These are phyloP conservation scores for Carassius carassius DNA, from an alignment of 2,113 vertebrate species.

Conservation along the genomic window DNA sequence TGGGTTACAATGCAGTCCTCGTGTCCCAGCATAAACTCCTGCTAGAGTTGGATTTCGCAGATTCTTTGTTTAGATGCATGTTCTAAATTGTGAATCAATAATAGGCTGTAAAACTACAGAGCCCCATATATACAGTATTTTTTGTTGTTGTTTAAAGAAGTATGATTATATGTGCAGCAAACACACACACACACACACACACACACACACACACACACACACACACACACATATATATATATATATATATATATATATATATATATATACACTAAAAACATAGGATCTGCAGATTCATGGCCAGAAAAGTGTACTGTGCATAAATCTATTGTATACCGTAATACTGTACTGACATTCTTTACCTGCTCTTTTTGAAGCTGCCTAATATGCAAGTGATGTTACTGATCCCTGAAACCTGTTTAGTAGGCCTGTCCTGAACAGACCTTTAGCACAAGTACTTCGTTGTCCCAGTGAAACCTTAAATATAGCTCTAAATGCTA, in stretches of 20 bases:
- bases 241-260: too few species aligned
- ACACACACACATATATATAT: too few species aligned
- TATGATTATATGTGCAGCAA: too few species aligned
- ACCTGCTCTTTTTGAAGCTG: neutral
- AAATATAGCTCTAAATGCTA: neutral
- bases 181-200: too few species aligned
- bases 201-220: too few species aligned
- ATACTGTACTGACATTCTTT: neutral
- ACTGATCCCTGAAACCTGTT: neutral
- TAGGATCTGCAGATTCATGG: too few species aligned
- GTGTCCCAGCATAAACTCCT: constrained; percentile 42
- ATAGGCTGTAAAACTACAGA: neutral
- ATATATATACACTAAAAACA: too few species aligned
- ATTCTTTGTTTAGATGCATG: constrained; percentile 4
- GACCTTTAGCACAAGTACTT: neutral
- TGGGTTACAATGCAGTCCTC: constrained; percentile 38
- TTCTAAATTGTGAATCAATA: neutral
- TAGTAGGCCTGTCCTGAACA: neutral
- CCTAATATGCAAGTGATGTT: neutral
- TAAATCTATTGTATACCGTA: too few species aligned
- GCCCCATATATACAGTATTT: neutral
- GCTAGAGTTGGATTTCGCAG: constrained; percentile 7
- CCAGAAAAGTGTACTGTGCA: neutral
- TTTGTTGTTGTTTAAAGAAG: neutral
- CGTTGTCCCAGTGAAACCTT: constrained; percentile 8